Evolutionary conservation across 2,888 invertebrate genomes (phyloP).

Genomic region (Gastracanthus pulcherrimus): DNA sequence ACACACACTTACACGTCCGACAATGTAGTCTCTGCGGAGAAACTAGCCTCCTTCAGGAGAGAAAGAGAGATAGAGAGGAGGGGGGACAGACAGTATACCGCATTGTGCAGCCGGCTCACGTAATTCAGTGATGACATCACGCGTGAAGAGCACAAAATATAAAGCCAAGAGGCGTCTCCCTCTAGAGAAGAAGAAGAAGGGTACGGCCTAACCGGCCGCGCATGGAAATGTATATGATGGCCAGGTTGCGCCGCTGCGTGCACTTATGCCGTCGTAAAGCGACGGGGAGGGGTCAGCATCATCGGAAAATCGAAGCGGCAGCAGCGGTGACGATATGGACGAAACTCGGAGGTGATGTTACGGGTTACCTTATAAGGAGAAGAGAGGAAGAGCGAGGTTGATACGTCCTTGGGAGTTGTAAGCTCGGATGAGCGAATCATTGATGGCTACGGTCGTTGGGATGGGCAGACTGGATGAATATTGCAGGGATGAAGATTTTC

Average conservation of each 20-base stretch:
- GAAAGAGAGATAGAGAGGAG: background rate
- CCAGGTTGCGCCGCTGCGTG: constrained; percentile 42
- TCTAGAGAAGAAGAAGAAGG: constrained; percentile 58
- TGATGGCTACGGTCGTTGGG: background rate
- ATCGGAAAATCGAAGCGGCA: constrained; percentile 28
- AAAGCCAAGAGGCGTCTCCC: constrained; percentile 70
- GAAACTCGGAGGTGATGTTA: too few species aligned
- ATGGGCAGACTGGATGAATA: constrained; percentile 11
- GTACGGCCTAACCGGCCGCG: constrained; percentile 60
- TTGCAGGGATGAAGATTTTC: background rate
- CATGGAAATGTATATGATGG: constrained; percentile 66
- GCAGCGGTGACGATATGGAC: background rate
- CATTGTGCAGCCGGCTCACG: constrained; percentile 72
- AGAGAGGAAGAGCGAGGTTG: too few species aligned
- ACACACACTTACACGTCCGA: constrained; percentile 12
- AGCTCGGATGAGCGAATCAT: constrained; percentile 10
- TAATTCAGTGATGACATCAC: constrained; percentile 77
- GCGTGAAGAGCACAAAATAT: constrained; percentile 75
- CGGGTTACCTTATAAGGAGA: too few species aligned
- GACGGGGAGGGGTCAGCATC: constrained; percentile 49
- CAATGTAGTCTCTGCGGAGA: constrained; percentile 40
- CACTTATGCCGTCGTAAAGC: constrained; percentile 63
- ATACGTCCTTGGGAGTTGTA: too few species aligned
- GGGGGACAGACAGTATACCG: constrained; percentile 36
- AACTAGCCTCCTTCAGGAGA: background rate